A percentile compares a stretch with the other conserved stretches of the same genome.
These are phyloP conservation scores for Bruchidius siliquastri DNA, from an alignment of 2,888 invertebrate genomes.

Conservation along the genomic window DNA sequence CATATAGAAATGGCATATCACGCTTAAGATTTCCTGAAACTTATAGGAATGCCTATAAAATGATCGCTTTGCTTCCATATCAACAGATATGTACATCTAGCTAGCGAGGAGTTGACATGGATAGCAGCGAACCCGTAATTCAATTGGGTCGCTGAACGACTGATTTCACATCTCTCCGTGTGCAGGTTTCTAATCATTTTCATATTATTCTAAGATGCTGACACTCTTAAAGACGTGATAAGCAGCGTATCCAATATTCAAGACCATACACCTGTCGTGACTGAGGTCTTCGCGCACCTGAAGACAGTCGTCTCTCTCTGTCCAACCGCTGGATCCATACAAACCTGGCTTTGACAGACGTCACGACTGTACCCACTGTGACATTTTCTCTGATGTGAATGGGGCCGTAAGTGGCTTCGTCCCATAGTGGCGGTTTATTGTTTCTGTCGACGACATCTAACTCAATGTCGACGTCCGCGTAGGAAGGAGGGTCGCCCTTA, in stretches of 20 bases:
- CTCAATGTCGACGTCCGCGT: slow-evolving; percentile 94
- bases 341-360: slow-evolving; percentile 97
- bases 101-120: too few species aligned
- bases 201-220: too few species aligned
- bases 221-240: not conserved
- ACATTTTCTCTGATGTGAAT: slow-evolving; percentile 98
- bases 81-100: too few species aligned
- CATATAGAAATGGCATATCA: too few species aligned
- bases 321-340: slow-evolving; percentile 52
- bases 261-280: not conserved
- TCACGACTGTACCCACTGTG: slow-evolving; percentile 97
- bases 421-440: slow-evolving; percentile 98
- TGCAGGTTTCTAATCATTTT: too few species aligned
- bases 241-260: not conserved
- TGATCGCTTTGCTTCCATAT: too few species aligned
- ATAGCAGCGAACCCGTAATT: too few species aligned
- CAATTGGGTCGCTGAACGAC: too few species aligned
- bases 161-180: too few species aligned
- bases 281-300: not conserved
- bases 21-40: too few species aligned
- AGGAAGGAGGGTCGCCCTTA: slow-evolving; percentile 86
- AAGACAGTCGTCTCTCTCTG: not conserved
- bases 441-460: slow-evolving; percentile 98
- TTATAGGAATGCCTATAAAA: too few species aligned
- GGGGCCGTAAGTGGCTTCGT: slow-evolving; percentile 92